Percentiles rank a stretch among this genome's conserved stretches.
These are phyloP conservation scores for Drosophila simulans DNA, from an alignment of 1,140 invertebrate species.

Conservation along the genomic window DNA sequence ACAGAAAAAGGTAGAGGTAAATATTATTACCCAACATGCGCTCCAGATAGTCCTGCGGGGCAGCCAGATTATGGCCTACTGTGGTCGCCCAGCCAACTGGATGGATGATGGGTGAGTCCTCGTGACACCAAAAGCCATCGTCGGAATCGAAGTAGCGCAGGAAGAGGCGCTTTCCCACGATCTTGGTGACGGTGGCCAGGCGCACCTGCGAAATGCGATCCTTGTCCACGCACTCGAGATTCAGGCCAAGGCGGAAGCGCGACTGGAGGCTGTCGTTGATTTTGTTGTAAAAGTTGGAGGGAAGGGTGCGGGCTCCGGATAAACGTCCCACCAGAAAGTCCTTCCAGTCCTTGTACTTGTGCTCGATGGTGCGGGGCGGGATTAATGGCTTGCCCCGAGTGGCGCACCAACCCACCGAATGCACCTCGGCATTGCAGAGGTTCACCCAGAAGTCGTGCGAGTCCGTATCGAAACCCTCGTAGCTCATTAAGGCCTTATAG, in stretches of 20 bases:
- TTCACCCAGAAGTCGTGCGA: conserved; percentile 98
- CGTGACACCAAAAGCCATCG: conserved; percentile 97
- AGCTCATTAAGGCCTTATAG: conserved; percentile 96
- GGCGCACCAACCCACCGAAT: conserved; percentile 98
- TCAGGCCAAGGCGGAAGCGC: conserved; percentile 91
- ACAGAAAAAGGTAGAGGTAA: background rate
- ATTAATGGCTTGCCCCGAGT: conserved; percentile 97
- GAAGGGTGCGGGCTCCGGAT: conserved; percentile 96
- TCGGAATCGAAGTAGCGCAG: conserved; percentile 95
- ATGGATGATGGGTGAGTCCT: conserved; percentile 97
- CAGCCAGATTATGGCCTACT: conserved; percentile 94
- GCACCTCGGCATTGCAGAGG: conserved; percentile 95
- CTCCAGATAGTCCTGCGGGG: conserved; percentile 91
- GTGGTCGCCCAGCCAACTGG: conserved; percentile 96
- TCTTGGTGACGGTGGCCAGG: conserved; percentile 94
- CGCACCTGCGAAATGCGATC: conserved; percentile 97
- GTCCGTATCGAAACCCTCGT: conserved; percentile 95
- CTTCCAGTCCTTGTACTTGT: conserved; percentile 98
- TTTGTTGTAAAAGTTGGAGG: conserved; percentile 95
- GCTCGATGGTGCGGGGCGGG: conserved; percentile 95
- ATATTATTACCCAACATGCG: conserved; percentile 85
- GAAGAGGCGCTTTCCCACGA: conserved; percentile 95
- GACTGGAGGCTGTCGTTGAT: conserved; percentile 93
- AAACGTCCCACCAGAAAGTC: conserved; percentile 95
- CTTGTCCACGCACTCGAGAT: conserved; percentile 97